Evolutionary conservation across 2,797 vertebrate species (phyloP).

Genomic region (Phoxinus dragarum): DNA sequence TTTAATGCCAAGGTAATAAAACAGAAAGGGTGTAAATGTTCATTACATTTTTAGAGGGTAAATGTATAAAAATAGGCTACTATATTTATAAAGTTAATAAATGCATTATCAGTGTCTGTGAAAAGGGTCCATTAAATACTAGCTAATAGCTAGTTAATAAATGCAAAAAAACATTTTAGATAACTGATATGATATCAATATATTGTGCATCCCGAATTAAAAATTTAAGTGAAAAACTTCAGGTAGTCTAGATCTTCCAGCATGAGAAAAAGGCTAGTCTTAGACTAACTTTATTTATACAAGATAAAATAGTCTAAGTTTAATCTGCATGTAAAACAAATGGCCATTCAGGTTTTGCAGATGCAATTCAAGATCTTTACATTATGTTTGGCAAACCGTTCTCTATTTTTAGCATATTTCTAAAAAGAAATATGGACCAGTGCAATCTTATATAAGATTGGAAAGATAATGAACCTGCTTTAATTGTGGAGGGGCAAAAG

Average conservation of each 20-base stretch:
- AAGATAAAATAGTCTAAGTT: not conserved
- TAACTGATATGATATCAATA: not conserved
- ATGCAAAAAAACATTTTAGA: not conserved
- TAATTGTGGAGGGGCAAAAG: constrained; percentile 18
- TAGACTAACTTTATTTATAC: not conserved
- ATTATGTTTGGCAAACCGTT: not conserved
- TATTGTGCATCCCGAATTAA: not conserved
- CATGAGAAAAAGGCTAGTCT: not conserved
- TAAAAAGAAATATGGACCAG: constrained; percentile 15
- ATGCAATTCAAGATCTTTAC: not conserved
- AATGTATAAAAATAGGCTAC: not conserved
- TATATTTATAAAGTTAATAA: not conserved
- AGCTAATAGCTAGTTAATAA: no score
- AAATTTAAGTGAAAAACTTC: not conserved
- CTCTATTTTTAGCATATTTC: constrained; percentile 9
- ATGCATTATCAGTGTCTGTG: not conserved
- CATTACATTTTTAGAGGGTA: not conserved
- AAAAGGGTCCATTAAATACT: not conserved
- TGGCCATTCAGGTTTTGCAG: not conserved
- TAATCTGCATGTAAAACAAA: not conserved
- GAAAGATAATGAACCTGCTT: constrained; percentile 26
- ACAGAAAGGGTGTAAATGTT: not conserved
- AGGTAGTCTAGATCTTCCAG: not conserved
- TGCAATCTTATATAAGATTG: constrained; percentile 3
- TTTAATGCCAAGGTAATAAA: not conserved